A percentile compares a stretch with the other conserved stretches of the same genome.
Evolutionary conservation across 2,888 invertebrate species (phyloP).

Genomic region (Trichopria drosophilae): DNA sequence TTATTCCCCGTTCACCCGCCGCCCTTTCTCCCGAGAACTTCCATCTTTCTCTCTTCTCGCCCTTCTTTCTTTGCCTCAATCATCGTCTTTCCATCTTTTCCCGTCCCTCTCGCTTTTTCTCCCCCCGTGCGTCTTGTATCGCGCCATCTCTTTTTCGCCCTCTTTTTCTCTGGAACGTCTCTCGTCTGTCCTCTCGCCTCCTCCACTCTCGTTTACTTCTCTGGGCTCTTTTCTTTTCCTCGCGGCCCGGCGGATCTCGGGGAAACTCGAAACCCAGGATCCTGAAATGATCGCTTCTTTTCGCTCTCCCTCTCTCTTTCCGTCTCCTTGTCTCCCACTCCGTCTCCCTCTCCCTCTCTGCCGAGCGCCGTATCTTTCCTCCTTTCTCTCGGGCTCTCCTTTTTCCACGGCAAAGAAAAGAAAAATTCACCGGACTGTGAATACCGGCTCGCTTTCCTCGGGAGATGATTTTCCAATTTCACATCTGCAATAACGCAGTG

Average conservation of each 20-base stretch:
- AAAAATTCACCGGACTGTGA: too few relatives aligned
- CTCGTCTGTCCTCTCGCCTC: constrained; percentile 37
- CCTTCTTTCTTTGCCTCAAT: too few relatives aligned
- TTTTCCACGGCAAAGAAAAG: too few relatives aligned
- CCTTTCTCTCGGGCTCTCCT: constrained; percentile 20
- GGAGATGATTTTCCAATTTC: too few relatives aligned
- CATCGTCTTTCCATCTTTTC: constrained; percentile 20
- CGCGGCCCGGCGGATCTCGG: not conserved
- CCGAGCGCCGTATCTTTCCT: constrained; percentile 10
- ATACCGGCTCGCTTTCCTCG: too few relatives aligned
- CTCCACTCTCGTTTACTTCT: constrained; percentile 31
- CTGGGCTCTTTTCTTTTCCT: constrained; percentile 36
- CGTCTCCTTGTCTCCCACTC: constrained; percentile 12
- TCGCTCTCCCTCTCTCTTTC: constrained; percentile 14
- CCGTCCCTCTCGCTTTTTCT: constrained; percentile 7
- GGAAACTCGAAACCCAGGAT: too few relatives aligned
- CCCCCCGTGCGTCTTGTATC: constrained; percentile 19
- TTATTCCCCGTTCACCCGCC: constrained; percentile 41
- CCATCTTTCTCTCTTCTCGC: constrained; percentile 37
- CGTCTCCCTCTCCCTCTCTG: constrained; percentile 10
- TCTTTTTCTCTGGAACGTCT: constrained; percentile 25
- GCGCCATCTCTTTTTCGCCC: constrained; percentile 29
- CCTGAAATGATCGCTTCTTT: too few relatives aligned
- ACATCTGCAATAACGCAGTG: too few relatives aligned
- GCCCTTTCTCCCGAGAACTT: constrained; percentile 36